Evolutionary conservation across 2,888 invertebrate genomes (phyloP).

Genomic region (Drosophila lacicola): DNA sequence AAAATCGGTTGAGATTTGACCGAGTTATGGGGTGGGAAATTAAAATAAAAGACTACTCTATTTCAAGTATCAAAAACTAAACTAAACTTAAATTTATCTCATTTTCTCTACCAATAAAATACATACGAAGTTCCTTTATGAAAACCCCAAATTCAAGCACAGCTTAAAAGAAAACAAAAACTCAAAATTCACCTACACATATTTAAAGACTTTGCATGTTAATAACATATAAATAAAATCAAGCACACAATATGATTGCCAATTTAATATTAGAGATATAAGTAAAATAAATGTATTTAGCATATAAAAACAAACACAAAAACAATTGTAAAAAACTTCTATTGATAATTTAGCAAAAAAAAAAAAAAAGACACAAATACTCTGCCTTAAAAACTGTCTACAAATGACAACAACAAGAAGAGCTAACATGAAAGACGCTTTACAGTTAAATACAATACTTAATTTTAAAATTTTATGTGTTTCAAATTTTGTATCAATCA

Average conservation of each 20-base stretch:
- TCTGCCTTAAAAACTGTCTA: conserved; percentile 62
- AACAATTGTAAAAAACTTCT: conserved; percentile 36
- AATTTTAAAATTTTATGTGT: conserved; percentile 20
- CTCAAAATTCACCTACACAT: background rate
- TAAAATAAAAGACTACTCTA: too few relatives aligned
- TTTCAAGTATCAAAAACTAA: too few relatives aligned
- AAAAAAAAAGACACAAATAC: conserved; percentile 25
- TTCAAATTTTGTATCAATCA: conserved; percentile 14
- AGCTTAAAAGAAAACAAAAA: conserved; percentile 6
- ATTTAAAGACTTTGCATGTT: conserved; percentile 5
- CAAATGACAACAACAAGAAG: conserved; percentile 80
- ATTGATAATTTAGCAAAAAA: conserved; percentile 19
- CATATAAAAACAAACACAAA: conserved; percentile 13
- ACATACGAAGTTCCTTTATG: too few relatives aligned
- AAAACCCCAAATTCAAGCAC: background rate
- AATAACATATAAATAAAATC: conserved; percentile 7
- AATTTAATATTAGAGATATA: background rate
- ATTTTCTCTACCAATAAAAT: too few relatives aligned
- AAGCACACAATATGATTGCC: conserved; percentile 17
- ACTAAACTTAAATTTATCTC: too few relatives aligned
- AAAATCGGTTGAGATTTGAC: too few relatives aligned
- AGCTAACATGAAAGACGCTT: conserved; percentile 66
- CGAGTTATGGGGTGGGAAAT: too few relatives aligned
- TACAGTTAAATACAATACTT: conserved; percentile 18
- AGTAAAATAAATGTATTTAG: conserved; percentile 34